These are phyloP conservation scores for Triplophysa tibetana DNA, from an alignment of 2,113 vertebrate genomes.

Conservation along the genomic window DNA sequence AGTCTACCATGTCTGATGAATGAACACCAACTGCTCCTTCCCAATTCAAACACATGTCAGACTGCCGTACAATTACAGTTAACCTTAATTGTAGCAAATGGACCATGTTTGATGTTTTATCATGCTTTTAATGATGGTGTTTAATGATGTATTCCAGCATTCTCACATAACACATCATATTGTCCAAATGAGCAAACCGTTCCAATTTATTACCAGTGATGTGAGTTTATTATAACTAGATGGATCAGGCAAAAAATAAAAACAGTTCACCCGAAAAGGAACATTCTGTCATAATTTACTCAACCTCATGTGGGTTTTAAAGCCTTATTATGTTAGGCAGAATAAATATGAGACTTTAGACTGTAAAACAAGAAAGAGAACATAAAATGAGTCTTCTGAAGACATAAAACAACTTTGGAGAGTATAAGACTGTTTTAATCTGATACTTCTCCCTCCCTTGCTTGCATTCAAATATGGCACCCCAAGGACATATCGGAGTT, in stretches of 20 bases:
- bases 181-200: neutral
- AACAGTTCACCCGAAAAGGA: neutral
- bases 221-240: neutral
- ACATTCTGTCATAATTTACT: neutral
- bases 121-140: constrained; percentile 29
- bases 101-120: constrained; percentile 14
- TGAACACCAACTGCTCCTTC: constrained; percentile 15
- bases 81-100: constrained; percentile 7
- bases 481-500: neutral
- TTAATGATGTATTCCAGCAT: neutral
- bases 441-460: neutral
- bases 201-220: neutral
- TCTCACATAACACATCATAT: constrained; percentile 1
- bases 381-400: neutral
- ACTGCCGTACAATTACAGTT: constrained; percentile 22
- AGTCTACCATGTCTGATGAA: neutral
- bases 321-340: no score
- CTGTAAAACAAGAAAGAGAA: neutral
- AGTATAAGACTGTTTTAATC: neutral
- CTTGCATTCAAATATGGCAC: neutral
- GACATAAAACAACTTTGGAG: neutral
- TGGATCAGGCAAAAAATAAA: neutral
- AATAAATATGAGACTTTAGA: no score
- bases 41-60: neutral
- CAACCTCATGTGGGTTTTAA: no score